Conservation (phyloP, 1,140 invertebrate species). For the Formica selysi region DNA sequence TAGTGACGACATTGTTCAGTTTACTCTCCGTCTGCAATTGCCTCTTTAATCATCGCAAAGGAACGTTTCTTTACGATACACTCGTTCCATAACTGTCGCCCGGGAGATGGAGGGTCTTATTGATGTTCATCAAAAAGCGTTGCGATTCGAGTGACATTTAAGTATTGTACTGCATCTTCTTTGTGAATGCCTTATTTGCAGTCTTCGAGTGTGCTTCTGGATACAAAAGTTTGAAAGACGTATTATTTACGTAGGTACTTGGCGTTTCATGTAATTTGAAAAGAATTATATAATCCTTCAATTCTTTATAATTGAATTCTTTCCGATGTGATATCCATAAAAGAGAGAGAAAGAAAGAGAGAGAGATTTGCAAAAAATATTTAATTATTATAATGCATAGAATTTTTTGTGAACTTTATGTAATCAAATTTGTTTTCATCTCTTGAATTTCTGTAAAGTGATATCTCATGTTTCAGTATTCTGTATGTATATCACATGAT, state of each 20-base stretch:
- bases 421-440: not conserved
- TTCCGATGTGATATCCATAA: not conserved
- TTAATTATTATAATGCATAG: not conserved
- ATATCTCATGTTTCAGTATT: not conserved
- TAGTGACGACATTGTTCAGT: constrained; percentile 62
- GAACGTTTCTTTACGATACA: constrained; percentile 47
- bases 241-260: not conserved
- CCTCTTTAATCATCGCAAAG: constrained; percentile 45
- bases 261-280: constrained; percentile 17
- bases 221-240: not conserved
- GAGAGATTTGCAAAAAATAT: not conserved
- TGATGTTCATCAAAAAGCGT: constrained; percentile 47
- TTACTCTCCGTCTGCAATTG: constrained; percentile 50
- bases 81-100: not conserved
- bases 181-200: constrained; percentile 9
- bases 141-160: constrained; percentile 15
- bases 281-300: not conserved
- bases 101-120: constrained; percentile 41
- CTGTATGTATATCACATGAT: not conserved
- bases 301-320: not conserved
- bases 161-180: constrained; percentile 14
- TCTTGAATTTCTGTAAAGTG: constrained; percentile 13
- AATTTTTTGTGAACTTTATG: not conserved
- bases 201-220: not conserved
- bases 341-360: no score